Evolutionary conservation across 1,140 invertebrate species (phyloP).

Genomic region (Neodiprion lecontei): DNA sequence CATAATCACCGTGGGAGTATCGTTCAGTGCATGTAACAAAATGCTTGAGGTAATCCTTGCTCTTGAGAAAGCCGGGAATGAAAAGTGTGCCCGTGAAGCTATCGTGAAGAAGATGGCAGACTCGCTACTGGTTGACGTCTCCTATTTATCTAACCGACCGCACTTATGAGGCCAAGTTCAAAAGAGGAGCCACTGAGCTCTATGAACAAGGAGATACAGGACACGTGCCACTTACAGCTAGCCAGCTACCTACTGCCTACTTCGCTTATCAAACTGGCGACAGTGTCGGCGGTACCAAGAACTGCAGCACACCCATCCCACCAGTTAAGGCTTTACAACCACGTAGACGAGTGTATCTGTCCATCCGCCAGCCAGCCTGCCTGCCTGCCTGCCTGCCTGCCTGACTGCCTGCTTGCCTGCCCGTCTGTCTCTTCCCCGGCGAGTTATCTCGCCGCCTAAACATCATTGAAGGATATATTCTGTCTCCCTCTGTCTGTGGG

Average conservation of each 20-base stretch:
- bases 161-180: not conserved
- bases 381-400: not conserved
- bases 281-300: not conserved
- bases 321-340: not conserved
- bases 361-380: not conserved
- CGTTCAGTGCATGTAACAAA: not conserved
- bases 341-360: conserved; percentile 3
- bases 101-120: not conserved
- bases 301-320: conserved; percentile 6
- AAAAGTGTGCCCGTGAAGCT: not conserved
- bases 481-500: no score
- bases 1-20: no score
- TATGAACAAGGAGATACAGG: not conserved
- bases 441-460: conserved; percentile 13
- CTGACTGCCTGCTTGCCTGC: not conserved
- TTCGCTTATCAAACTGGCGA: not conserved
- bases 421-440: not conserved
- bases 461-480: conserved; percentile 4
- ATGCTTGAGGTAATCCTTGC: not conserved
- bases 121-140: conserved; percentile 1
- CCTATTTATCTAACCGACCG: conserved; percentile 2
- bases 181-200: conserved; percentile 1
- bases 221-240: conserved; percentile 3
- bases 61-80: not conserved
- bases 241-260: not conserved